phyloP scores from a whole-genome alignment of 2,797 vertebrate species.

The Sebastolobus alascanus region DNA sequence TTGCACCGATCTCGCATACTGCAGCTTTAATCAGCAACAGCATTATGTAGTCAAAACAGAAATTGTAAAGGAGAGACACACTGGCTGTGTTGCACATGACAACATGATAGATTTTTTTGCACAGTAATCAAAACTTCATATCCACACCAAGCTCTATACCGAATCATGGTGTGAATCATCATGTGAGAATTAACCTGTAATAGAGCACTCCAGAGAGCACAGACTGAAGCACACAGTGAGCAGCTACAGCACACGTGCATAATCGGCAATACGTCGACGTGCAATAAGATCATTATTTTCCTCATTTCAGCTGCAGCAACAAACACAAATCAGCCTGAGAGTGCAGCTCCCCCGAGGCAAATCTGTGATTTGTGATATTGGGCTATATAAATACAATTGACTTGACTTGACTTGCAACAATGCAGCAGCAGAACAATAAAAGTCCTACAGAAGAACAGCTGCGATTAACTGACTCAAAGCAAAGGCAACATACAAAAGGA shows the following conservation, averaged over 20 bases:
- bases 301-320: conserved; percentile 15
- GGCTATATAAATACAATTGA: neutral
- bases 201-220: neutral
- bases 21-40: too few relatives aligned
- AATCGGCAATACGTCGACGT: neutral
- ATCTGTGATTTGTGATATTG: conserved; percentile 12
- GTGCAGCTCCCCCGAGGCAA: neutral
- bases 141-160: neutral
- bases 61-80: neutral
- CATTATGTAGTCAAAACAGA: neutral
- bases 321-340: neutral
- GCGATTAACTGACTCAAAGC: neutral
- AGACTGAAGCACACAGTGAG: neutral
- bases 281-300: neutral
- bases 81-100: neutral
- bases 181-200: neutral
- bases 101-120: neutral
- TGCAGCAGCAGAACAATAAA: neutral
- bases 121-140: neutral
- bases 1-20: too few relatives aligned
- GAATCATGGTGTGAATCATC: neutral
- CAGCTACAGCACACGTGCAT: neutral
- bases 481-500: neutral
- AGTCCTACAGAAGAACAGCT: neutral
- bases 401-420: neutral